A percentile compares a stretch with the other conserved stretches of the same genome.
Evolutionary conservation across 1,140 invertebrate species (phyloP).

Genomic region (Plodia interpunctella): DNA sequence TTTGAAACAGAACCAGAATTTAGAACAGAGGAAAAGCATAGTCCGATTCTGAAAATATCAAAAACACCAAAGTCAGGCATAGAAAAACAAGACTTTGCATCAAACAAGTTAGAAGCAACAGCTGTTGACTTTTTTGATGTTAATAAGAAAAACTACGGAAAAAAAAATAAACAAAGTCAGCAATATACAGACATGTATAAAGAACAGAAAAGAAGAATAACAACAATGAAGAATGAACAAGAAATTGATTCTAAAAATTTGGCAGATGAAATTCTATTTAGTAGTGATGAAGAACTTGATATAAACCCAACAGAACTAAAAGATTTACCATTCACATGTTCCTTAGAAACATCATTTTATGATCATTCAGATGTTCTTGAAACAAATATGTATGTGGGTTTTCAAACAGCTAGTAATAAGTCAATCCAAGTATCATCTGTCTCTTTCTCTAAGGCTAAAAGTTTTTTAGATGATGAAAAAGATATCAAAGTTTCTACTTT

Average conservation of each 20-base stretch:
- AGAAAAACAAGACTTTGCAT: not conserved
- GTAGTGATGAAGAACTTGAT: constrained; percentile 60
- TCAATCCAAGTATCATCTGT: constrained; percentile 54
- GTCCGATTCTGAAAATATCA: constrained; percentile 16
- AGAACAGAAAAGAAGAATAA: not conserved
- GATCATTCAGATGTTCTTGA: constrained; percentile 39
- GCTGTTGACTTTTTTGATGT: not conserved
- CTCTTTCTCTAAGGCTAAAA: constrained; percentile 58
- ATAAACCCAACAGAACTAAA: constrained; percentile 25
- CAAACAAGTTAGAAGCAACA: not conserved
- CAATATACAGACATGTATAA: not conserved
- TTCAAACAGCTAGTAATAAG: constrained; percentile 66
- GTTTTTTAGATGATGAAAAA: constrained; percentile 37
- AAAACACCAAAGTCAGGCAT: not conserved
- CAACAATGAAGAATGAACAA: no score
- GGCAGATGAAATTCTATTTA: constrained; percentile 56
- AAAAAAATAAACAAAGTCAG: not conserved
- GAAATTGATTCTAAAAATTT: not conserved
- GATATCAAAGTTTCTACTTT: constrained; percentile 24
- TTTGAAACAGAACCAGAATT: constrained; percentile 11
- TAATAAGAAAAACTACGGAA: not conserved
- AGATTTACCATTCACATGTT: constrained; percentile 56
- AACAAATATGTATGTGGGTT: constrained; percentile 62
- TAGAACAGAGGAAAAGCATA: constrained; percentile 1
- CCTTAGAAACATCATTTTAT: constrained; percentile 48